phyloP scores from a whole-genome alignment of 2,113 vertebrate species.

The Scytalopus superciliaris region DNA sequence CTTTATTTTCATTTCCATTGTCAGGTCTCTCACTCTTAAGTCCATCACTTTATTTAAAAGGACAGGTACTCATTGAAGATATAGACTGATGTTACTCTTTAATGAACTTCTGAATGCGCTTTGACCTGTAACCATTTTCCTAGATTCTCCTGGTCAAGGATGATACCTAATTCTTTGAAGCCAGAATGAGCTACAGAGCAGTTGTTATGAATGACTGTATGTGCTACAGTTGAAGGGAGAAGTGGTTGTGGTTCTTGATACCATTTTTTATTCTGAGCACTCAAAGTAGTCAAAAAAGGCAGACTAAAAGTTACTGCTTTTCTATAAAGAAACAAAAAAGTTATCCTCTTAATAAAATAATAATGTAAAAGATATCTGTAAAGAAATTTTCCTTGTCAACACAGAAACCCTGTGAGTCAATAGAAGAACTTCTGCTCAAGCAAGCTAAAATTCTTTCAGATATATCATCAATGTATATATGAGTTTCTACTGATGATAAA shows the following conservation, averaged over 20 bases:
- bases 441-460: background rate
- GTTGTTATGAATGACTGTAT: background rate
- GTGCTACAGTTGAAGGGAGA: background rate
- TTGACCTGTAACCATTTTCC: background rate
- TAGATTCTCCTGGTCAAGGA: background rate
- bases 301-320: background rate
- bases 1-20: background rate
- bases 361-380: background rate
- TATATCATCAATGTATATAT: too few relatives aligned
- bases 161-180: background rate
- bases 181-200: background rate
- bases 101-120: background rate
- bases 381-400: background rate
- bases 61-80: background rate
- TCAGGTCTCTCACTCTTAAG: background rate
- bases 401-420: background rate
- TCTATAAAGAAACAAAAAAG: background rate
- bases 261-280: background rate
- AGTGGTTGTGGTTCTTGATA: accelerated
- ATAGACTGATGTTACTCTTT: background rate
- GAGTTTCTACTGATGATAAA: background rate
- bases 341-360: background rate
- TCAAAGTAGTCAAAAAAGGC: background rate
- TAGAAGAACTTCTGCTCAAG: background rate
- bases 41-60: background rate